Evolutionary conservation across 2,113 vertebrate species (phyloP), one percentile per base, ranked within the genome.

Genomic region (Tangachromis dhanisi): DNA sequence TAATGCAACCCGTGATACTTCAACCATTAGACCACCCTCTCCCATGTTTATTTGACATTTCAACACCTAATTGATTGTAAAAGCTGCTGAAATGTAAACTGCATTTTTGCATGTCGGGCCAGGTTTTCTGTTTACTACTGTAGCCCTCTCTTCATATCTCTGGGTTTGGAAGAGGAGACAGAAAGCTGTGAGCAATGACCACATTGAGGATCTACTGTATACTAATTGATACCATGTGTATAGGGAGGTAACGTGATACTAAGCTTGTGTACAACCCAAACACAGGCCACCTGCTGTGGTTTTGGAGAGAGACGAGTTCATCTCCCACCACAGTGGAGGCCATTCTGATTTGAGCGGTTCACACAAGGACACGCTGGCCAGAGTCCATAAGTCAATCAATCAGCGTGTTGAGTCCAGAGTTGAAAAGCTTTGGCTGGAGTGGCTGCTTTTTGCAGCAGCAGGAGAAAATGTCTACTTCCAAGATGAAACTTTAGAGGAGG

Each of bases 211-310:
- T 90, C 88, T 84, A 78, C 42, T 66, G 51, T 83, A 86, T 86
- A 78, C 88, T 93, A 92, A 95, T 93, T 92, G 87, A 94, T 93
- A 91, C 83, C 93, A 95, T 89, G 90, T 95, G 93, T 83, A 80
- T 79, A 47, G 76, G 91, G 83, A 89, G 51, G 93, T 66, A 90
- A 96, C 55, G 14, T 49, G 88, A 95, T 86, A 86, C 86, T 9
- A 40, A 89, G 92, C 92, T 80, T 85, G 94, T 81, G 89, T 73
- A 93, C 80, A 86, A 92, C 92, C 86, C 89, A 95, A 96, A 94
- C 94, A 91, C 94, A 86, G 92, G 89, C 93, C 95, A 96, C 95
- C 95, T 96, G 95, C 94, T 95, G 94, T 54, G 91, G 91, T 91
- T 95, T 92, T 89, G 83, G 90, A 85, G 83, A 81, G 87, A 88